Conservation (phyloP, 2,113 vertebrate species). For the Thunnus thynnus region DNA sequence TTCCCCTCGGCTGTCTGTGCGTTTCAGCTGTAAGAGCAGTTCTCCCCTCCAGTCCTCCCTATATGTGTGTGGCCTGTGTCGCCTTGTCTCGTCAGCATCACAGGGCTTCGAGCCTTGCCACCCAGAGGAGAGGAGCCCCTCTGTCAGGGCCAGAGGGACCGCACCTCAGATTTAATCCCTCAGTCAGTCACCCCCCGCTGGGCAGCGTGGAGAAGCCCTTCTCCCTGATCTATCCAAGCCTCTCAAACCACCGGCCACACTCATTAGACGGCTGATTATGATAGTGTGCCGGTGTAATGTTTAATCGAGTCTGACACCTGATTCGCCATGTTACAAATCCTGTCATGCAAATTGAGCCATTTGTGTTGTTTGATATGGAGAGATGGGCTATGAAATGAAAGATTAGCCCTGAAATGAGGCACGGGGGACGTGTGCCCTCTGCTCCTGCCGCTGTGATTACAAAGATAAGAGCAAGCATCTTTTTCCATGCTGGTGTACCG, state of each 20-base stretch:
- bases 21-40: slow-evolving; percentile 91
- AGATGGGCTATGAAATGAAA: slow-evolving; percentile 99
- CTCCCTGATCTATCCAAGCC: slow-evolving; percentile 81
- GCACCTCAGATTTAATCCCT: slow-evolving; percentile 85
- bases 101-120: slow-evolving; percentile 87
- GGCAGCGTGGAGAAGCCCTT: slow-evolving; percentile 93
- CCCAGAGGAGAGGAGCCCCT: slow-evolving; percentile 92
- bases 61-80: slow-evolving; percentile 87
- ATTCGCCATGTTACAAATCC: slow-evolving; percentile 99
- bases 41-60: slow-evolving; percentile 87
- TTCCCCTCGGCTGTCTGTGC: slow-evolving; percentile 87
- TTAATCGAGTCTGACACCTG: slow-evolving; percentile 99
- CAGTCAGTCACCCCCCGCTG: slow-evolving; percentile 84
- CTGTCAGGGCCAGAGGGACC: slow-evolving; percentile 86
- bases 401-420: slow-evolving; percentile 97
- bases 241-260: slow-evolving; percentile 86
- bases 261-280: slow-evolving; percentile 99
- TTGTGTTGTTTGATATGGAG: slow-evolving; percentile 99
- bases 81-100: slow-evolving; percentile 89
- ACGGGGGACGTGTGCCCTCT: slow-evolving; percentile 92
- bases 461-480: slow-evolving; percentile 93
- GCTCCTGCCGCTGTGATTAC: slow-evolving; percentile 93
- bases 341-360: slow-evolving; percentile 99
- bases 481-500: slow-evolving; percentile 79
- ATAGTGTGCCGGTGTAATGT: slow-evolving; percentile 98